Conservation (phyloP, 2,797 vertebrate species). For the Manis crassicaudata region DNA sequence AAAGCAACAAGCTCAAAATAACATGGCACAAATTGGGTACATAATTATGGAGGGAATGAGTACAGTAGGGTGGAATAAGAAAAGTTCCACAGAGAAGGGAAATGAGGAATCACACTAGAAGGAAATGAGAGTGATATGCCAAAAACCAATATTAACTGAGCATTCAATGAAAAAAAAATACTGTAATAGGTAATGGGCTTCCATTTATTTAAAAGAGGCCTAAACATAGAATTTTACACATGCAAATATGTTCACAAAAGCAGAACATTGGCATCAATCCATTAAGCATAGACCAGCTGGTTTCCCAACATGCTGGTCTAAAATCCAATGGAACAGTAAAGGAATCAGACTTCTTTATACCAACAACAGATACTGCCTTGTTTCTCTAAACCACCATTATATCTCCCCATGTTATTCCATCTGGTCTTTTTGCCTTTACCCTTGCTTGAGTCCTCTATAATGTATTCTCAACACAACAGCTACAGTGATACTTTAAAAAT, state of each 20-base stretch:
- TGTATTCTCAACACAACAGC: neutral
- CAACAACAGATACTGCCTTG: neutral
- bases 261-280: neutral
- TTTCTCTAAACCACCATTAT: neutral
- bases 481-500: neutral
- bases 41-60: neutral
- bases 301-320: neutral
- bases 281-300: neutral
- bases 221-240: neutral
- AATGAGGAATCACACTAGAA: neutral
- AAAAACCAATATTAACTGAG: neutral
- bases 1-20: neutral
- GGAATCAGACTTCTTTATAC: neutral
- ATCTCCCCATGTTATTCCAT: neutral
- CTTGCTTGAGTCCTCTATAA: neutral
- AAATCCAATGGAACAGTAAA: neutral
- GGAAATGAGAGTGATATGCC: neutral
- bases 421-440: neutral
- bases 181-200: neutral
- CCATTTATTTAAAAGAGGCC: neutral
- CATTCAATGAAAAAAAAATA: neutral
- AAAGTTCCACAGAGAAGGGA: neutral
- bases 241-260: neutral
- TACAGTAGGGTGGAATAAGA: neutral
- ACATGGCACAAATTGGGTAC: neutral